Base-by-base conservation (phyloP, 2,888 invertebrate genomes). In the Agrochola litura region DNA sequence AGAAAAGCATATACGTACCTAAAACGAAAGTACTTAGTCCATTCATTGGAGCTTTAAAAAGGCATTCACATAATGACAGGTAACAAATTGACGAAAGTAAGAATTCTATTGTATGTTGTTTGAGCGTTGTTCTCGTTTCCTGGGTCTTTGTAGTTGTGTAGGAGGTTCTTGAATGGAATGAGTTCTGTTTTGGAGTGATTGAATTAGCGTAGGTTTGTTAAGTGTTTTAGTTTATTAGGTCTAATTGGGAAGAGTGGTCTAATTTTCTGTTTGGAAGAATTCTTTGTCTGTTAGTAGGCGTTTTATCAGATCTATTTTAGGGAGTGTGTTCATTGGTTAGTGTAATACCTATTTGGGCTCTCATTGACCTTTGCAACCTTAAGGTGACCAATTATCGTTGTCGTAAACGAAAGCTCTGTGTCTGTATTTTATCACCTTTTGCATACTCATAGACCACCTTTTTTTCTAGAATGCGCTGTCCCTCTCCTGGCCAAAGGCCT, bases 21-120 rank as follows among this genome's bases (percentile, higher is more conserved):
- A 89, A 90, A 93, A 91, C 83, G 92, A 93, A 93, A 93, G 93
- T 89, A 90, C 83, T 89, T 88, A 87, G 83, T 90, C 86, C 91
- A 92, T 91, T 92, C 94, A 93, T 91, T 93, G 93, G 92, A 92
- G 92, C 95, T 94, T 95, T 93, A 95, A 95, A 95, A 91, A 87
- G 88, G 90, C 77, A 87, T 88, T 87, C 88, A 84, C 56, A 90
- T 93, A 93, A 94, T 94, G 95, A 94, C 95, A 95, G 92, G 91
- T 92, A 93, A 95, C 95, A 95, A 88, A 88, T 88, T 80, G 89
- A 93, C 92, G 95, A 95, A 95, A 95, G 95, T 94, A 90, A 91
- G 85, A 86, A 88, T 88, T 79, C 90, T 85, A 93, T 94, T 94
- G 94, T 94, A 84, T 83, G 19, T 82, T 84, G 86, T 86, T 87